Evolutionary conservation across 2,797 vertebrate genomes (phyloP), one percentile per base, ranked within the genome.

Genomic region (Paguma larvata): DNA sequence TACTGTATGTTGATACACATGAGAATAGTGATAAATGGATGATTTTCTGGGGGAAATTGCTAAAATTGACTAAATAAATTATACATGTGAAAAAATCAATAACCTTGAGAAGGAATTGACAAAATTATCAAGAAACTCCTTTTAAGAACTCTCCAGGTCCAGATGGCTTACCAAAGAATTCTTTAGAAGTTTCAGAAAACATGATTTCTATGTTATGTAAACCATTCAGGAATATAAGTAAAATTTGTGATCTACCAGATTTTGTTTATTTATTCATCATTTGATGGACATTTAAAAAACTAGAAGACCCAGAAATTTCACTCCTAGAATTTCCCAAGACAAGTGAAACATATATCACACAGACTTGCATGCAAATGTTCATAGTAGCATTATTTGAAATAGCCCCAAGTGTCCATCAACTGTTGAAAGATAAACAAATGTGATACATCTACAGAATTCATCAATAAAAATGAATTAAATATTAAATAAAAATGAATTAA

Each of bases 1-100:
- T 80, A 53, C 70, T 95, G 46, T 94, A 30, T 95, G 82, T 90
- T 88, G 83, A 44, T 82, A 56, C 34, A 73, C 51, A 38, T 93
- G 23, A 91, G 95, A 86, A 89, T 94, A 70, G 38, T 84, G 25
- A 83, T 73, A 97, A 94, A 56, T 79, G 62, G 48, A 34, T 82
- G 53, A 41, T 96, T 97, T 91, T 83, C 27, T 89, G 8, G 34
- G 32, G 34, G 14, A 86, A 94, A 91, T 56, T 88, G 23, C 68
- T 94, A 75, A 95, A 82, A 70, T 62, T 77, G 34, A 70, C 67
- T 65, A 92, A 72, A 34, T 92, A 56, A 79, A 19, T 38, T 73
- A 68, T 70, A 70, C 12, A 46, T 88, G 85, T 72, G 32, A 48
- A 46, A 94, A 96, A 83, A 46, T 6, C 23, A 83, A 68, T 53